Percentiles rank a stretch among this genome's conserved stretches.
phyloP scores from a whole-genome alignment of 1,140 invertebrate species.

The Arion vulgaris region DNA sequence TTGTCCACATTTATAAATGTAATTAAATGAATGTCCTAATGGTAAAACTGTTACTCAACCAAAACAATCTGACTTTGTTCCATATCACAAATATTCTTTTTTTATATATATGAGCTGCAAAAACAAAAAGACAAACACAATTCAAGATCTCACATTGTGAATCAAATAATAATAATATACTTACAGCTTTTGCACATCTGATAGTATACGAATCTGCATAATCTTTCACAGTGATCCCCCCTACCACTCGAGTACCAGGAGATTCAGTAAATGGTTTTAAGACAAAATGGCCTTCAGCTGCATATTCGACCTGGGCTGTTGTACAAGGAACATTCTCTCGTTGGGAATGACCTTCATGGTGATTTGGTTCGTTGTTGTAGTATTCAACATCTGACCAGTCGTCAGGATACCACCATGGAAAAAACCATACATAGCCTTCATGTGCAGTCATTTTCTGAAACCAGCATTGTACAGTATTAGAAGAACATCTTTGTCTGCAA shows the following conservation, averaged over 20 bases:
- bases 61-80: too few species aligned
- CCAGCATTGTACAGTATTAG: background rate
- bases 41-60: too few species aligned
- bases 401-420: slow-evolving; percentile 81
- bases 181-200: slow-evolving; percentile 60
- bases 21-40: too few species aligned
- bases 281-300: slow-evolving; percentile 84
- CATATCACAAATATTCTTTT: background rate
- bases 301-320: slow-evolving; percentile 78
- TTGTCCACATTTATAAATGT: too few species aligned
- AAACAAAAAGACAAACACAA: background rate
- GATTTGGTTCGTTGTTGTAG: slow-evolving; percentile 74
- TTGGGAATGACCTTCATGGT: slow-evolving; percentile 39
- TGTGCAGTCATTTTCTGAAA: slow-evolving; percentile 77
- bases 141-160: background rate
- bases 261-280: slow-evolving; percentile 80
- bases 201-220: slow-evolving; percentile 69
- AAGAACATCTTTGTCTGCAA: background rate
- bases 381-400: slow-evolving; percentile 81
- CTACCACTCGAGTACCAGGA: slow-evolving; percentile 53
- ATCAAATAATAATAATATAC: slow-evolving; percentile 15
- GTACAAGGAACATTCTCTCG: slow-evolving; percentile 76
- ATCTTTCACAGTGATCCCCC: slow-evolving; percentile 68
- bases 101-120: too few species aligned
- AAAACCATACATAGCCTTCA: slow-evolving; percentile 87